Base-by-base conservation (phyloP, 2,888 invertebrate genomes). In the Deilephila porcellus region DNA sequence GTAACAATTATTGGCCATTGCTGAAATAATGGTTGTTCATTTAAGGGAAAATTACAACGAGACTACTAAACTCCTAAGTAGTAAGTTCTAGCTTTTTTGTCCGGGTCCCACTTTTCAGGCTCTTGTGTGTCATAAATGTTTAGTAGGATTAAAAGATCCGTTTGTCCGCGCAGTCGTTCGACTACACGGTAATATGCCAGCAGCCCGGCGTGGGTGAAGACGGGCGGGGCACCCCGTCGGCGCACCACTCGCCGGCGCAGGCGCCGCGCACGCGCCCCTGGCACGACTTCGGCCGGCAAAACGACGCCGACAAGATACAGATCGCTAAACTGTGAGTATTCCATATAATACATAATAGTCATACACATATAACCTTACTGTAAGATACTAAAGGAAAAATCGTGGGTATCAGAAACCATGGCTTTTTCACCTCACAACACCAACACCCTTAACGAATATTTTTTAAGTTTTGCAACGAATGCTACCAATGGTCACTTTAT, bases 291-390 rank as follows among this genome's bases (percentile, higher is more conserved):
- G 98, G 98, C 74, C 96, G 98, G 80, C 98, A 98, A 90, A 98
- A 98, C 88, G 98, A 98, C 91, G 98, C 98, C 74, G 98, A 98
- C 93, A 98, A 98, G 96, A 98, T 99, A 89, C 98, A 99, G 95
- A 99, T 99, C 95, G 98, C 98, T 91, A 99, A 99, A 97, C 96
- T 98, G 98, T 99, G 95, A 98, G 98, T 97, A 81, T 45, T 45
- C 14, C 45, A 45, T 45, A 14, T 14, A 45, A 45, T 63, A 53
- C 29, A 71, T 34, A 20, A 45, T 6, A 34, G 14, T 37, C 56
- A 7, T 37, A 34, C 20, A 53, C 14, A 20, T 29, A 20, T 0
- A 19, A 34, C 32, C 34, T 11, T 3, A 45, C 11, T 3, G 45
- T 14, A 45, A 45, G 45, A 11, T 45, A 3, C 45, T 37, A 37